Evolutionary conservation across 2,113 vertebrate species (phyloP).

Genomic region (Hippocampus comes): DNA sequence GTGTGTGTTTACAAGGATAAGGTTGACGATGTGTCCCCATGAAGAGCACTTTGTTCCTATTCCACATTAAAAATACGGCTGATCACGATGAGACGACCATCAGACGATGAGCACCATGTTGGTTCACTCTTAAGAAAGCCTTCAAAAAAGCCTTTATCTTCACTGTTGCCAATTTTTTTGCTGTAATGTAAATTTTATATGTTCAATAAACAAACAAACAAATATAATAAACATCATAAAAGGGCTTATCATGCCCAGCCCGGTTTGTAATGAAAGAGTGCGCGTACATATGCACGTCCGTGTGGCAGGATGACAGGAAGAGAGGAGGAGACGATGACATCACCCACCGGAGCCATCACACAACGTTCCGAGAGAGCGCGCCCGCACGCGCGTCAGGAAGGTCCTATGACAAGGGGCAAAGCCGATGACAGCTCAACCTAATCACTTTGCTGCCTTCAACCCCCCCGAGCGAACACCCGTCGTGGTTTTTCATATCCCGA

Average conservation of each 20-base stretch:
- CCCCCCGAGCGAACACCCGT: not conserved
- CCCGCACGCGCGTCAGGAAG: not conserved
- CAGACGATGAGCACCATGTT: too few species aligned
- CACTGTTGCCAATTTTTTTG: too few species aligned
- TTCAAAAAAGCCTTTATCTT: too few species aligned
- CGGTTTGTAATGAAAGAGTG: not conserved
- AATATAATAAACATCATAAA: too few species aligned
- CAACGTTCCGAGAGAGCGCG: slow-evolving; percentile 17
- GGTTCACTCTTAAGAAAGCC: too few species aligned
- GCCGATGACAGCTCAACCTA: not conserved
- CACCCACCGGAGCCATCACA: slow-evolving; percentile 20
- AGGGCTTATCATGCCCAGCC: not conserved
- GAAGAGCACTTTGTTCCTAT: too few species aligned
- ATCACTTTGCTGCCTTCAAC: not conserved
- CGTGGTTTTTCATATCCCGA: not conserved
- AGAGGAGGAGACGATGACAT: slow-evolving; percentile 34
- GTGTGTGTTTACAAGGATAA: too few species aligned
- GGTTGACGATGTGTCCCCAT: too few species aligned
- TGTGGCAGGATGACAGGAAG: not conserved
- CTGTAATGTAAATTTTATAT: too few species aligned
- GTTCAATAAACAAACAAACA: too few species aligned
- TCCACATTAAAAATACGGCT: too few species aligned
- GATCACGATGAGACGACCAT: too few species aligned
- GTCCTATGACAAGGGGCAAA: slow-evolving; percentile 19
- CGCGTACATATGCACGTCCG: not conserved